Base-by-base conservation (phyloP, 2,797 vertebrate species). In the Phaenicophaeus curvirostris region DNA sequence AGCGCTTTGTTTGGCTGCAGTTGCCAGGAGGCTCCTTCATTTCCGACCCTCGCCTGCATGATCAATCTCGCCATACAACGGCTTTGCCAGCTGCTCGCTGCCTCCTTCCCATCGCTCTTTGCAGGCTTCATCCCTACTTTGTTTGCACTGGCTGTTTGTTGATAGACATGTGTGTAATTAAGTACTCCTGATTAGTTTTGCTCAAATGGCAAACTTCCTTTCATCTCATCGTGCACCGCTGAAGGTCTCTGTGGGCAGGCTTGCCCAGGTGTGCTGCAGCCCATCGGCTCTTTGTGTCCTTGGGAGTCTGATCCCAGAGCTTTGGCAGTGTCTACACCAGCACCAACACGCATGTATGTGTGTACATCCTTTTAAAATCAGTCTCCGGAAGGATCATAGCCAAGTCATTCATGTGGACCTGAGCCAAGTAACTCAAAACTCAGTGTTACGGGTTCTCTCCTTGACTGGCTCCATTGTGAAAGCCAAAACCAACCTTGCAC, bases 121-220 rank as follows among this genome's bases (percentile, higher is more conserved):
- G 78, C 86, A 85, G 77, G 61, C 69, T 73, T 18, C 51, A 79
- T 85, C 85, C 83, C 54, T 15, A 3, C 90, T 83, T 65, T 96
- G 96, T 97, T 96, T 96, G 89, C 95, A 18, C 85, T 62, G 95
- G 81, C 95, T 95, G 92, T 93, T 97, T 97, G 98, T 95, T 96
- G 96, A 96, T 96, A 97, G 97, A 88, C 58, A 39, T 94, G 91
- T 91, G 96, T 89, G 97, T 97, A 96, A 98, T 97, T 95, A 97
- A 98, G 98, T 95, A 96, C 87, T 96, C 95, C 94, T 85, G 96
- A 95, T 95, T 94, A 55, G 81, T 96, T 98, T 96, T 97, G 97
- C 98, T 97, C 92, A 92, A 91, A 87, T 28, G 85, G 85, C 89
- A 93, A 89, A 65, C 89, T 81, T 76, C 78, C 92, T 96, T 96